Percentiles rank a stretch among this genome's conserved stretches.
phyloP scores from a whole-genome alignment of 2,797 vertebrate genomes.

The Caiman crocodilus region DNA sequence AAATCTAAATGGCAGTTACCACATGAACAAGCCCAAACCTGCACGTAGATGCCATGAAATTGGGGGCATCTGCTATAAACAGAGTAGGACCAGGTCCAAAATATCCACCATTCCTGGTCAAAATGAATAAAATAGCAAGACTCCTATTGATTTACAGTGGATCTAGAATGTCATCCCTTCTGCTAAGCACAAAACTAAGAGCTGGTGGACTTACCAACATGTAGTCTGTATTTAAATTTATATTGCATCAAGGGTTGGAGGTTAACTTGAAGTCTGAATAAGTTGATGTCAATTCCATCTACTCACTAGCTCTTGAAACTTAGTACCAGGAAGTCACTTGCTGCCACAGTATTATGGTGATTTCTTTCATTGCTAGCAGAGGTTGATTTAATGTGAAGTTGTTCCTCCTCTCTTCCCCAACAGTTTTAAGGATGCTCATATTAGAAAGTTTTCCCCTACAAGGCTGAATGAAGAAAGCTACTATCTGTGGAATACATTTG shows the following conservation, averaged over 20 bases:
- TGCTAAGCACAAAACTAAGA: background rate
- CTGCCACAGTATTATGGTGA: background rate
- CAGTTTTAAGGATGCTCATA: too few species aligned
- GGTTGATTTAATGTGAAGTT: too few species aligned
- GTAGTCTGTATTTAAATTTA: too few species aligned
- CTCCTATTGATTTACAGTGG: too few species aligned
- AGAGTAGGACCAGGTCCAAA: background rate
- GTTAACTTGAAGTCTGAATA: too few species aligned
- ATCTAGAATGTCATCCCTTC: background rate
- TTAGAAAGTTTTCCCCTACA: too few species aligned
- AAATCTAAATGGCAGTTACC: background rate
- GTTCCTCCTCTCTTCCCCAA: too few species aligned
- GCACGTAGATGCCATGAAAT: background rate
- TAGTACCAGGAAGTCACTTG: background rate
- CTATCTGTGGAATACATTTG: too few species aligned
- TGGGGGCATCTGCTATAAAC: background rate
- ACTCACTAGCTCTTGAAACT: background rate
- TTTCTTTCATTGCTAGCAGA: background rate
- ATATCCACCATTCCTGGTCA: too few species aligned
- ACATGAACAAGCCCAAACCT: background rate
- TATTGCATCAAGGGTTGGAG: too few species aligned
- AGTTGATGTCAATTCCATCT: background rate
- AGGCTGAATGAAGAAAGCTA: too few species aligned
- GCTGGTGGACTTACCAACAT: background rate
- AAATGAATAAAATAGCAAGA: background rate